phyloP scores from a whole-genome alignment of 2,888 invertebrate species.

The Colletes collaris region DNA sequence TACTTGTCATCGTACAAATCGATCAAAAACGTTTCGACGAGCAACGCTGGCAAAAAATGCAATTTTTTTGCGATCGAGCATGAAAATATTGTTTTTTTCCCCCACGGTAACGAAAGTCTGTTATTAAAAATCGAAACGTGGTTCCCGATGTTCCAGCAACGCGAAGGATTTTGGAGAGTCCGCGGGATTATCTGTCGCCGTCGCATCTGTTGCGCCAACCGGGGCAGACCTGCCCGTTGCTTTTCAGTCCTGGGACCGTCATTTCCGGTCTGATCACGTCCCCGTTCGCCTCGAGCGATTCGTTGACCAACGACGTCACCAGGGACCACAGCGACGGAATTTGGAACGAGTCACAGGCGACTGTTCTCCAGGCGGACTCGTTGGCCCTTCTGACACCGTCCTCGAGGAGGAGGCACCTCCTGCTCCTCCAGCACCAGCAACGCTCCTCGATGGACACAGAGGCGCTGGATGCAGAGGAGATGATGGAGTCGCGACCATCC shows the following conservation, averaged over 20 bases:
- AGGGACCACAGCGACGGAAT: conserved; percentile 94
- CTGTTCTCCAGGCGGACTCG: conserved; percentile 90
- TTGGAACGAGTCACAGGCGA: conserved; percentile 95
- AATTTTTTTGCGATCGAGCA: too few relatives aligned
- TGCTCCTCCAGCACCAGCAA: conserved; percentile 92
- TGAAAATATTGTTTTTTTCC: too few relatives aligned
- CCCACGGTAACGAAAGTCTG: too few relatives aligned
- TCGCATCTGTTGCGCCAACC: conserved; percentile 66
- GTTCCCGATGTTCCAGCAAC: conserved; percentile 47
- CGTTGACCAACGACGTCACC: conserved; percentile 90
- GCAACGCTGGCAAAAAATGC: too few relatives aligned
- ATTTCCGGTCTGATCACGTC: conserved; percentile 84
- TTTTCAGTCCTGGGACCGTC: conserved; percentile 61
- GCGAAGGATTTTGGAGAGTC: conserved; percentile 65
- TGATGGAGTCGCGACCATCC: conserved; percentile 74
- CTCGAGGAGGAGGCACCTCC: conserved; percentile 89
- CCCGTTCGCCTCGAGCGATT: conserved; percentile 93
- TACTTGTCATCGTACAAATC: too few relatives aligned
- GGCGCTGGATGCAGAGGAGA: conserved; percentile 87
- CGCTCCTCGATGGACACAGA: conserved; percentile 94
- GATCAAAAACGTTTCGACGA: too few relatives aligned
- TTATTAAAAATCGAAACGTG: too few relatives aligned
- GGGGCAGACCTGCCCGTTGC: conserved; percentile 59
- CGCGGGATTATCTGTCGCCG: conserved; percentile 63
- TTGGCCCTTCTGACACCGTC: conserved; percentile 90